Evolutionary conservation across 2,797 vertebrate genomes (phyloP).

Genomic region (Loriculus beryllinus): DNA sequence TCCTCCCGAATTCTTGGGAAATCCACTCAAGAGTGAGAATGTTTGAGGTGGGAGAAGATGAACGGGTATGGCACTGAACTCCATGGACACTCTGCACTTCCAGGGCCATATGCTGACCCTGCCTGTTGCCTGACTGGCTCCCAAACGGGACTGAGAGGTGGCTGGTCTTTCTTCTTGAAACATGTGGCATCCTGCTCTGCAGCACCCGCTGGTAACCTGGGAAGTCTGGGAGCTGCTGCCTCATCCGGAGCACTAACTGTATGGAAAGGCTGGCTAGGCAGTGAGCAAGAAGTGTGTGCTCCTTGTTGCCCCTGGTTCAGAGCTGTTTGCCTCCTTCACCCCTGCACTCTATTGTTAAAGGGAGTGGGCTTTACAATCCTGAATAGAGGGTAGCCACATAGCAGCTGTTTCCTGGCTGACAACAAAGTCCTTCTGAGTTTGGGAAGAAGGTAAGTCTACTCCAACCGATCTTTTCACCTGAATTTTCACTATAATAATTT

Average conservation of each 20-base stretch:
- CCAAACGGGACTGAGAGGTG: background rate
- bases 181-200: background rate
- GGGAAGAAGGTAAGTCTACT: background rate
- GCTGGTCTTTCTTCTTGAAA: background rate
- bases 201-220: fast-evolving
- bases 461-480: background rate
- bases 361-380: background rate
- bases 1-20: background rate
- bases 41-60: background rate
- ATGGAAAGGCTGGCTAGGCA: background rate
- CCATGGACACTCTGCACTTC: fast-evolving
- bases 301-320: background rate
- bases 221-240: background rate
- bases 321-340: background rate
- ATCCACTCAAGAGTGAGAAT: background rate
- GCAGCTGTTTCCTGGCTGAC: background rate
- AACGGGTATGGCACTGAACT: background rate
- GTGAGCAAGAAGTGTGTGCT: background rate
- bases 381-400: background rate
- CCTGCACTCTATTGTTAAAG: background rate
- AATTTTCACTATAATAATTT: background rate
- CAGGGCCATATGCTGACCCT: background rate
- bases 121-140: background rate
- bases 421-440: background rate
- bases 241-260: fast-evolving